Evolutionary conservation across 2,888 invertebrate species (phyloP).

Genomic region (Phortica okadai): DNA sequence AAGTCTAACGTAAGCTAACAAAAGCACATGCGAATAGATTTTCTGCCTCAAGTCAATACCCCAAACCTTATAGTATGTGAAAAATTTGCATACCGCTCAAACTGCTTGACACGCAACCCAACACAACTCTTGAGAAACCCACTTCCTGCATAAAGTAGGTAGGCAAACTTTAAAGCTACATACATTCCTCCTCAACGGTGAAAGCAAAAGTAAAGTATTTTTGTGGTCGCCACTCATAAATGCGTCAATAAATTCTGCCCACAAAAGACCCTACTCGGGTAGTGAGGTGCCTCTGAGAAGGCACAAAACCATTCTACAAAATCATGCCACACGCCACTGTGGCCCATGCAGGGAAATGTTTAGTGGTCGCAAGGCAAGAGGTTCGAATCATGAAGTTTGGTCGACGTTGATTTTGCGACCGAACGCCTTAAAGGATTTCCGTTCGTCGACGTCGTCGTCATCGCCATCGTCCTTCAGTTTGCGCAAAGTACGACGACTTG

Average conservation of each 20-base stretch:
- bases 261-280: not conserved
- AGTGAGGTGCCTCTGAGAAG: not conserved
- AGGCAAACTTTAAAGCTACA: constrained; percentile 24
- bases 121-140: not conserved
- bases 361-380: not conserved
- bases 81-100: constrained; percentile 17
- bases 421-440: constrained; percentile 71
- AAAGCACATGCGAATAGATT: not conserved
- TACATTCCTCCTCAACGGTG: not conserved
- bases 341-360: not conserved
- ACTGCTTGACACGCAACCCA: not conserved
- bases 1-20: constrained; percentile 1
- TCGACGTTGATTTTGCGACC: constrained; percentile 28
- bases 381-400: not conserved
- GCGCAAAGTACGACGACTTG: constrained; percentile 32
- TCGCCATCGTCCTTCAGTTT: constrained; percentile 70
- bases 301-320: not conserved
- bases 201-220: not conserved
- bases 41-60: not conserved
- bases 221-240: constrained; percentile 63
- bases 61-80: not conserved
- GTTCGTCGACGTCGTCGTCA: constrained; percentile 61
- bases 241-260: constrained; percentile 66
- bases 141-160: not conserved
- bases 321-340: not conserved